Evolutionary conservation across 2,797 vertebrate genomes (phyloP).

Genomic region (Hoplostethus mediterraneus): DNA sequence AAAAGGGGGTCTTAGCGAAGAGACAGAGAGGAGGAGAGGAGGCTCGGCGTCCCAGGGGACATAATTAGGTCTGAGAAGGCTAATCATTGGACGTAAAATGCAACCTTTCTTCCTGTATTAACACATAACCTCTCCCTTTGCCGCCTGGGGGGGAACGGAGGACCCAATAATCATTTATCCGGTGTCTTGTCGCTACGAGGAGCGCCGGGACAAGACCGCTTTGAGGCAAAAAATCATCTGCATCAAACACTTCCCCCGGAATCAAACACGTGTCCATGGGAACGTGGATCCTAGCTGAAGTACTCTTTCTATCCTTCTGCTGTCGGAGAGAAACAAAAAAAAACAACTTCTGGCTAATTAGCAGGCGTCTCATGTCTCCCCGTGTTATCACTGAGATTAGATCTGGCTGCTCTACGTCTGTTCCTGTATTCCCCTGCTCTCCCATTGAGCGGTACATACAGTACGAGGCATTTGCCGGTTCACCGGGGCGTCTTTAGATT

Average conservation of each 20-base stretch:
- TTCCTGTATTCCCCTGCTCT: slow-evolving; percentile 40
- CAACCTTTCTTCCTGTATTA: slow-evolving; percentile 83
- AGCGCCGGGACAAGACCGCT: slow-evolving; percentile 40
- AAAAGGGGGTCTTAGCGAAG: slow-evolving; percentile 54
- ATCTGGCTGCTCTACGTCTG: slow-evolving; percentile 19
- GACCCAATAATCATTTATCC: slow-evolving; percentile 86
- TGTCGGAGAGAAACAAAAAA: neutral
- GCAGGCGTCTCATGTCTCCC: slow-evolving; percentile 33
- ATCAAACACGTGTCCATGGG: slow-evolving; percentile 52
- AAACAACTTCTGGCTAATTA: slow-evolving; percentile 49
- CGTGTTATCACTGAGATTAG: slow-evolving; percentile 48
- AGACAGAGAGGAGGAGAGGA: slow-evolving; percentile 48
- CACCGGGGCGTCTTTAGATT: slow-evolving; percentile 67
- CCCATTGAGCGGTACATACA: slow-evolving; percentile 35
- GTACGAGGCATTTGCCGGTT: slow-evolving; percentile 67
- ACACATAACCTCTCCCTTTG: slow-evolving; percentile 77
- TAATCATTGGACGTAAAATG: slow-evolving; percentile 88
- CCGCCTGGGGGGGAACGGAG: slow-evolving; percentile 49
- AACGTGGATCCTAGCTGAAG: slow-evolving; percentile 21
- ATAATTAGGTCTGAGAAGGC: slow-evolving; percentile 89
- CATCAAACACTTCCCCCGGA: slow-evolving; percentile 57
- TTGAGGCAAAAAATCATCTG: slow-evolving; percentile 46
- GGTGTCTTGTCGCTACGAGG: slow-evolving; percentile 65
- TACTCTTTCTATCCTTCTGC: slow-evolving; percentile 6
- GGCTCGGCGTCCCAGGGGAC: slow-evolving; percentile 76